Evolutionary conservation across 2,113 vertebrate genomes (phyloP).

Genomic region (Poeciliopsis retropinna): DNA sequence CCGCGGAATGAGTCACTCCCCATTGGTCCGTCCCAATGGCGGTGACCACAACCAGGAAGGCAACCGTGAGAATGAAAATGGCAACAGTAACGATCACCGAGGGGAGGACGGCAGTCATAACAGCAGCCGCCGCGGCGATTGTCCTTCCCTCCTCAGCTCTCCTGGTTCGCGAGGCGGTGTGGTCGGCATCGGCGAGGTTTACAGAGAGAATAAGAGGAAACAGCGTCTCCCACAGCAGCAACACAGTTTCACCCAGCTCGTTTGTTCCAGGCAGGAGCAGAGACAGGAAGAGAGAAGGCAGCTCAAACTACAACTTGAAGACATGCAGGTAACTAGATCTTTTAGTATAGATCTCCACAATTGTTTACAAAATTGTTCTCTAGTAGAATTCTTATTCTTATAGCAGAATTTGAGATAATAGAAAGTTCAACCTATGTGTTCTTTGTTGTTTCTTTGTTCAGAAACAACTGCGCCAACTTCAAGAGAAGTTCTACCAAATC

Average conservation of each 20-base stretch:
- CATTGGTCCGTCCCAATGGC: constrained; percentile 85
- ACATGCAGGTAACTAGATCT: constrained; percentile 83
- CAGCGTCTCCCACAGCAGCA: constrained; percentile 98
- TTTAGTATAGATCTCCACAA: not conserved
- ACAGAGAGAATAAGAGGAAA: constrained; percentile 98
- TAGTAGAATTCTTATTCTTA: not conserved
- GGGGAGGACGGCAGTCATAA: constrained; percentile 45
- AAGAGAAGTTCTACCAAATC: constrained; percentile 99
- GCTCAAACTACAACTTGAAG: constrained; percentile 98
- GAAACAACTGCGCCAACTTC: constrained; percentile 98
- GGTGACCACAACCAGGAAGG: constrained; percentile 49
- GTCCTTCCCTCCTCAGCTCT: constrained; percentile 81
- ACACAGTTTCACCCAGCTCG: constrained; percentile 97
- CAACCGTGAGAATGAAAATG: constrained; percentile 40
- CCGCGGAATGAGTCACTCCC: constrained; percentile 98
- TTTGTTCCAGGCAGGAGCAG: constrained; percentile 95
- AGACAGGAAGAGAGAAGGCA: constrained; percentile 95
- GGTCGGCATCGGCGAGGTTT: constrained; percentile 83
- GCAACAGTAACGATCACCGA: constrained; percentile 47
- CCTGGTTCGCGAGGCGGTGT: constrained; percentile 52
- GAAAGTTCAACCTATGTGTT: not conserved
- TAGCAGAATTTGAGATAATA: too few species aligned
- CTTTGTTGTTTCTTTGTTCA: constrained; percentile 52
- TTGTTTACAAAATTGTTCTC: not conserved
- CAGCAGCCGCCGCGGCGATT: constrained; percentile 71